Percentiles rank a stretch among this genome's conserved stretches.
phyloP scores from a whole-genome alignment of 2,888 invertebrate species.

The Agrilus biguttatus region DNA sequence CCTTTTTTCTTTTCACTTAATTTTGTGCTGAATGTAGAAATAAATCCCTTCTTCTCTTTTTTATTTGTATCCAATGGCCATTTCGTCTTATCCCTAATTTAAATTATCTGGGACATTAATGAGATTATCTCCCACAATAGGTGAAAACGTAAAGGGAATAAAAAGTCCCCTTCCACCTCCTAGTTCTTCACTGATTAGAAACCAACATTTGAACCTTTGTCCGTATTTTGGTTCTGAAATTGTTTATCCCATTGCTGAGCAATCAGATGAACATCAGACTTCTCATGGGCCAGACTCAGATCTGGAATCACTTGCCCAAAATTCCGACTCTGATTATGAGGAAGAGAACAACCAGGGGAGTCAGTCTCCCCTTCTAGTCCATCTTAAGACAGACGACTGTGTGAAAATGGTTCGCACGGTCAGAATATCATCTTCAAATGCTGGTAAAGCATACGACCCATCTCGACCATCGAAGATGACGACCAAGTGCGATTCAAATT shows the following conservation, averaged over 20 bases:
- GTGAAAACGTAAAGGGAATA: conserved; percentile 28
- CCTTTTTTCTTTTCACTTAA: too few species aligned
- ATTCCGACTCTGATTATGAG: conserved; percentile 52
- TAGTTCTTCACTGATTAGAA: conserved; percentile 52
- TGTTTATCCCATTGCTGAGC: conserved; percentile 73
- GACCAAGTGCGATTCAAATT: conserved; percentile 9
- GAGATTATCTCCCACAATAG: neutral
- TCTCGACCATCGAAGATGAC: conserved; percentile 3
- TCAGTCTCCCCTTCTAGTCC: conserved; percentile 50
- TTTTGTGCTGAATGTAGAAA: too few species aligned
- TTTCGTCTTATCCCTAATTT: too few species aligned
- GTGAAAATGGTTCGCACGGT: conserved; percentile 28
- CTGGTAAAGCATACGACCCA: conserved; percentile 8
- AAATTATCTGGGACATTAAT: too few species aligned
- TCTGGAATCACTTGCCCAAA: conserved; percentile 37
- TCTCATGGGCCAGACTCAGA: conserved; percentile 48
- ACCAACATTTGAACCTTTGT: conserved; percentile 55
- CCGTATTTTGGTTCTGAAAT: conserved; percentile 61
- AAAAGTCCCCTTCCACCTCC: conserved; percentile 59
- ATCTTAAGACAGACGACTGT: conserved; percentile 28
- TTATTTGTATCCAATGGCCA: too few species aligned
- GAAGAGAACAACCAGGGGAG: conserved; percentile 52
- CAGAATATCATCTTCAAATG: conserved; percentile 9
- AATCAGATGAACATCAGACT: conserved; percentile 63
- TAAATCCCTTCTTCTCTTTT: too few species aligned